Evolutionary conservation across 2,113 vertebrate genomes (phyloP).

Genomic region (Elephas maximus): DNA sequence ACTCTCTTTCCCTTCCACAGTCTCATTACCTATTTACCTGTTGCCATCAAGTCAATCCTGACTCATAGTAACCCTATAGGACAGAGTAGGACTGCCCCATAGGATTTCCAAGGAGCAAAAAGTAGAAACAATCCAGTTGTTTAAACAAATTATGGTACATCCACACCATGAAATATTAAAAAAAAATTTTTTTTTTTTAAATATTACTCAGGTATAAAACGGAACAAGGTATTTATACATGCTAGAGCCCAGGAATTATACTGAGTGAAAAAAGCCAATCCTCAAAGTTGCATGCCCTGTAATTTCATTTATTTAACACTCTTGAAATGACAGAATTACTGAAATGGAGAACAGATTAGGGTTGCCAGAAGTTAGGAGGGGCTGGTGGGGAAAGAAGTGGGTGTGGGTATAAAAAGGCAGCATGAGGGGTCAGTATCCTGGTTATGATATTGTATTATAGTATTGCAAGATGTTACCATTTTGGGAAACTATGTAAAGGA

Average conservation of each 20-base stretch:
- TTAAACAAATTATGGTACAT: neutral
- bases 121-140: neutral
- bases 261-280: neutral
- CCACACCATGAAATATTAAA: neutral
- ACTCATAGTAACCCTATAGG: too few species aligned
- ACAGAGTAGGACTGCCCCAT: too few species aligned
- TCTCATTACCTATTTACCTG: neutral
- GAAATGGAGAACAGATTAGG: neutral
- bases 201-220: neutral
- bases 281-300: neutral
- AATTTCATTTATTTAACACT: neutral
- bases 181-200: too few species aligned
- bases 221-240: neutral
- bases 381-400: neutral
- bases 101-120: neutral
- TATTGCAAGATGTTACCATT: neutral
- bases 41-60: too few species aligned
- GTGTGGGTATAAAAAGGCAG: neutral
- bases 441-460: neutral
- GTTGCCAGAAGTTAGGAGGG: neutral
- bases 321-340: conserved; percentile 10
- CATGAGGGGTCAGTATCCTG: neutral
- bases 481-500: neutral
- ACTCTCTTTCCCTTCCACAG: neutral
- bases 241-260: neutral